Conservation (phyloP, 2,113 vertebrate genomes). For the Junco hyemalis region DNA sequence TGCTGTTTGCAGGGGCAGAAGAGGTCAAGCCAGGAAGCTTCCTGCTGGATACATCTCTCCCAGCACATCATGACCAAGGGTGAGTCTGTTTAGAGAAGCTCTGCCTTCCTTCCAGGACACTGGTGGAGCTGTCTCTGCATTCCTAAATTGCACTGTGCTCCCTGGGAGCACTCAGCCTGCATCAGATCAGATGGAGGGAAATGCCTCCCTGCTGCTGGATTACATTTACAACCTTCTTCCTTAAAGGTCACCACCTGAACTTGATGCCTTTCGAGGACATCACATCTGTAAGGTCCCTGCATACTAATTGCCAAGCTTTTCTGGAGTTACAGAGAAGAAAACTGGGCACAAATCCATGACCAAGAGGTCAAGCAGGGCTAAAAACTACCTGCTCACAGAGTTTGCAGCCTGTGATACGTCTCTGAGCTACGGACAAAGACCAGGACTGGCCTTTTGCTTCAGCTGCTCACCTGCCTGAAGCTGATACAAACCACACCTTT, state of each 20-base stretch:
- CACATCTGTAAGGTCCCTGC: not conserved
- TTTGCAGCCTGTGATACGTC: accelerated
- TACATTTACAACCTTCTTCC: not conserved
- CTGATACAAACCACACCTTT: not conserved
- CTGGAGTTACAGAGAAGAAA: not conserved
- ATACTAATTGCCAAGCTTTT: not conserved
- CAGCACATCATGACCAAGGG: accelerated
- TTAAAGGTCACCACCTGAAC: not conserved
- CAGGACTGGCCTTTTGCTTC: not conserved
- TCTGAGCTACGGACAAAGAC: not conserved
- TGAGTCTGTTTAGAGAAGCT: not conserved
- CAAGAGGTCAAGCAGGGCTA: not conserved
- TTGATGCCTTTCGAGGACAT: not conserved
- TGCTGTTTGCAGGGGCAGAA: not conserved
- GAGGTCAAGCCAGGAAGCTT: not conserved
- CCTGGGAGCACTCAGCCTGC: not conserved
- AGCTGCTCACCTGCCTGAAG: not conserved
- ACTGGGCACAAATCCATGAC: not conserved
- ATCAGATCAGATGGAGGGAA: not conserved
- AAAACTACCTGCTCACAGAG: not conserved
- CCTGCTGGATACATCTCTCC: too few relatives aligned
- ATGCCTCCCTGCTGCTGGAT: not conserved
- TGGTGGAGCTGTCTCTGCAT: not conserved
- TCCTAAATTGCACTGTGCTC: accelerated
- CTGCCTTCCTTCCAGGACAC: not conserved